These are phyloP conservation scores for Agrochola macilenta DNA, from an alignment of 2,888 invertebrate genomes.

Conservation along the genomic window DNA sequence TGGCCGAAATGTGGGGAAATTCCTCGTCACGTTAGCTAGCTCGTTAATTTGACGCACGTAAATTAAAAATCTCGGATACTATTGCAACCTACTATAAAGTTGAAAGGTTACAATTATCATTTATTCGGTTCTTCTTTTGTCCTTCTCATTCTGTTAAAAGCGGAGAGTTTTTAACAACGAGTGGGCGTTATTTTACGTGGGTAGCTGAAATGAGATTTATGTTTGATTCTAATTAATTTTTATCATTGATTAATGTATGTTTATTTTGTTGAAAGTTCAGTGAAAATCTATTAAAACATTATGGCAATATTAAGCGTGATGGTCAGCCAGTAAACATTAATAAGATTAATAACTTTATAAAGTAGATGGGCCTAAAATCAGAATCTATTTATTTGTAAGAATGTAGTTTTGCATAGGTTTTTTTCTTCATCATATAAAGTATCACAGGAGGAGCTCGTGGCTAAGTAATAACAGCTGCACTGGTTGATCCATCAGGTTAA, in stretches of 20 bases:
- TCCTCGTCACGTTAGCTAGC: no score
- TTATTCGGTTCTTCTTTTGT: not conserved
- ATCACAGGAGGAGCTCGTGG: no score
- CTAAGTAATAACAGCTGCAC: no score
- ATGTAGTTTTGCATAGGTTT: not conserved
- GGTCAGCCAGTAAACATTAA: not conserved
- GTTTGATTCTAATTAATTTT: slow-evolving; percentile 11
- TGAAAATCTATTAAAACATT: slow-evolving; percentile 1
- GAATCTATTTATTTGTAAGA: not conserved
- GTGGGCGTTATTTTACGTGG: not conserved
- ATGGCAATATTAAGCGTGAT: not conserved
- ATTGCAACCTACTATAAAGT: no score
- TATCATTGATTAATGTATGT: slow-evolving; percentile 1
- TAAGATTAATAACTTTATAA: not conserved
- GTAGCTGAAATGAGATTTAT: slow-evolving; percentile 13
- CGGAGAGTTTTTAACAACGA: slow-evolving; percentile 9
- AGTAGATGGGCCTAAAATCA: not conserved
- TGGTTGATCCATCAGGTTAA: no score
- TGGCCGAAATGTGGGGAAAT: no score
- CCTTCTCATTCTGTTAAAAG: not conserved
- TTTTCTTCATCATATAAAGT: not conserved
- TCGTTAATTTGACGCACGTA: no score
- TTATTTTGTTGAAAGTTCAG: slow-evolving; percentile 11
- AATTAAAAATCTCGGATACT: no score
- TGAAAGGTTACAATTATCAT: not conserved